These are phyloP conservation scores for Prunella fulvescens DNA, from an alignment of 2,113 vertebrate species.

Conservation along the genomic window DNA sequence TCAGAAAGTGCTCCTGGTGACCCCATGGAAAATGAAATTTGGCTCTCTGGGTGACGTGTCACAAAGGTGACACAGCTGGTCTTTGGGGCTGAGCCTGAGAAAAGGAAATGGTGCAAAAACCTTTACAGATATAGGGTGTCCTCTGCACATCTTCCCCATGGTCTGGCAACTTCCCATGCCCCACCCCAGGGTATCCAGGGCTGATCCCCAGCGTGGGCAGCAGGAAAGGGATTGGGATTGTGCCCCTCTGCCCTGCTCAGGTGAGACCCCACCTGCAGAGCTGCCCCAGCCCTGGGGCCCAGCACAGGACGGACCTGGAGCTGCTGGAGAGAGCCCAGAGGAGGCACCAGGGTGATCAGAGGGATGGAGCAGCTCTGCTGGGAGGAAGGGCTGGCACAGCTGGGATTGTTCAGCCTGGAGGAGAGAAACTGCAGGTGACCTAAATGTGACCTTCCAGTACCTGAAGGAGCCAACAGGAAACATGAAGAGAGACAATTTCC, in stretches of 20 bases:
- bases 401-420: neutral
- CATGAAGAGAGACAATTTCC: accelerated
- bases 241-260: neutral
- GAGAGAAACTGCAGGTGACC: neutral
- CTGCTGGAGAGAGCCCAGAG: neutral
- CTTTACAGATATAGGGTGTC: neutral
- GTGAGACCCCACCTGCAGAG: neutral
- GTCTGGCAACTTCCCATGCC: neutral
- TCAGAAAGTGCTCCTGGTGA: neutral
- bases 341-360: neutral
- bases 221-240: neutral
- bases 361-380: neutral
- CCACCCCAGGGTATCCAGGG: too few species aligned
- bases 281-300: neutral
- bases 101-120: neutral
- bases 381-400: neutral
- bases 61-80: neutral
- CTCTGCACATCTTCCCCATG: neutral
- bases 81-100: neutral
- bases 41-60: neutral
- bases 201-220: neutral
- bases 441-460: accelerated
- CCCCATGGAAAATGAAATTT: neutral
- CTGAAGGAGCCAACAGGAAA: neutral
- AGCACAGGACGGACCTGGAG: neutral